Conservation (phyloP, 2,113 vertebrate species). For the Shinisaurus crocodilurus region DNA sequence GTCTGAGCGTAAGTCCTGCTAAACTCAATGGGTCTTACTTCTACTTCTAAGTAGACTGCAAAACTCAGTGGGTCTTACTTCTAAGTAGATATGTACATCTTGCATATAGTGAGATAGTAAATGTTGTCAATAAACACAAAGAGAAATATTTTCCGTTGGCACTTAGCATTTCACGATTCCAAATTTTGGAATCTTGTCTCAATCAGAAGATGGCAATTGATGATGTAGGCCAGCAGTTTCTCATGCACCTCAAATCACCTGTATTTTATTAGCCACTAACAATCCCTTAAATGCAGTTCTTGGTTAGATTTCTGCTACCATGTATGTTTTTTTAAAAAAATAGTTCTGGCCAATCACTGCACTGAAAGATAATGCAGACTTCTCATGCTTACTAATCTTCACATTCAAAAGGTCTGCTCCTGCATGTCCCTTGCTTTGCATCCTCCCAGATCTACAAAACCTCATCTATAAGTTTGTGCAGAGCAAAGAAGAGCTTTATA, state of each 20-base stretch:
- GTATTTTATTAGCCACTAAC: neutral
- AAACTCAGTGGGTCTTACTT: too few relatives aligned
- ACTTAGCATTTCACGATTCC: neutral
- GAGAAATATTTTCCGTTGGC: neutral
- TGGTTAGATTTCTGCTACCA: neutral
- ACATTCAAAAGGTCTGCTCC: neutral
- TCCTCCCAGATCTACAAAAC: neutral
- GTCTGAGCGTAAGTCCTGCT: too few relatives aligned
- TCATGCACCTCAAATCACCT: neutral
- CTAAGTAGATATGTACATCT: too few relatives aligned
- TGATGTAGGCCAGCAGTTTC: neutral
- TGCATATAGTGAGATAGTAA: neutral
- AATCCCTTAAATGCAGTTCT: neutral
- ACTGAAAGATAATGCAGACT: slow-evolving; percentile 14
- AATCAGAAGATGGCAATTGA: neutral
- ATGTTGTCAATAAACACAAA: neutral
- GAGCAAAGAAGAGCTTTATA: slow-evolving; percentile 44
- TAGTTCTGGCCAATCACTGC: neutral
- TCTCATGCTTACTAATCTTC: neutral
- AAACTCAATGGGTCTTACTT: too few relatives aligned
- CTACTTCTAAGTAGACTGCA: too few relatives aligned
- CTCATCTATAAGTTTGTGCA: slow-evolving; percentile 23
- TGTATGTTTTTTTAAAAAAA: neutral
- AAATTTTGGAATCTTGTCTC: slow-evolving; percentile 6
- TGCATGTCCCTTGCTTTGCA: neutral